These are phyloP conservation scores for Protaetia brevitarsis DNA, from an alignment of 1,140 invertebrate species.

Conservation along the genomic window DNA sequence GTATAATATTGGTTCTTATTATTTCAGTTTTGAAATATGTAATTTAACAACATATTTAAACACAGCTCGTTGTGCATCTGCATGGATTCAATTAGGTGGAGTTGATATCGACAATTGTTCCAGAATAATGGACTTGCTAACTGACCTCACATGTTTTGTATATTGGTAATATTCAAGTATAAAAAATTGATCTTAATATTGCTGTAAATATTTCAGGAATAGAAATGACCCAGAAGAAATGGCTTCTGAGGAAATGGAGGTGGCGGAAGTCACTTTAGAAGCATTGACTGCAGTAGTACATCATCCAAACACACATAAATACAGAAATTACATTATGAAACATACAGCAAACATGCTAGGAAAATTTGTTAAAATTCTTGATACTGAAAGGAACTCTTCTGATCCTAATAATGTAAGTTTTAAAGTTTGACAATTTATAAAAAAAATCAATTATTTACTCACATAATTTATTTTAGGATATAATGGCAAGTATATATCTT, in stretches of 20 bases:
- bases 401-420: constrained; percentile 43
- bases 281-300: constrained; percentile 51
- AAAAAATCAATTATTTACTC: neutral
- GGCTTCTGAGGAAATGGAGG: constrained; percentile 53
- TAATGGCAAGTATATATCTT: constrained; percentile 57
- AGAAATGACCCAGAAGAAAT: constrained; percentile 49
- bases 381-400: constrained; percentile 35
- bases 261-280: constrained; percentile 62
- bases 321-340: constrained; percentile 38
- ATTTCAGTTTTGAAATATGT: constrained; percentile 42
- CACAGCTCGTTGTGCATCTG: constrained; percentile 59
- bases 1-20: constrained; percentile 17
- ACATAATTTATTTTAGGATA: constrained; percentile 45
- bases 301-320: constrained; percentile 42
- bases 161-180: constrained; percentile 42
- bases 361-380: constrained; percentile 46
- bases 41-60: constrained; percentile 52
- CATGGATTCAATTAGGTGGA: constrained; percentile 59
- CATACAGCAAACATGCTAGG: constrained; percentile 42
- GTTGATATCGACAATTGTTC: constrained; percentile 44
- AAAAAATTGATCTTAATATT: constrained; percentile 8
- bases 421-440: neutral
- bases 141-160: constrained; percentile 46
- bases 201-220: constrained; percentile 38
- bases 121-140: constrained; percentile 41